Evolutionary conservation across 2,888 invertebrate species (phyloP).

Genomic region (Temnothorax rugatulus): DNA sequence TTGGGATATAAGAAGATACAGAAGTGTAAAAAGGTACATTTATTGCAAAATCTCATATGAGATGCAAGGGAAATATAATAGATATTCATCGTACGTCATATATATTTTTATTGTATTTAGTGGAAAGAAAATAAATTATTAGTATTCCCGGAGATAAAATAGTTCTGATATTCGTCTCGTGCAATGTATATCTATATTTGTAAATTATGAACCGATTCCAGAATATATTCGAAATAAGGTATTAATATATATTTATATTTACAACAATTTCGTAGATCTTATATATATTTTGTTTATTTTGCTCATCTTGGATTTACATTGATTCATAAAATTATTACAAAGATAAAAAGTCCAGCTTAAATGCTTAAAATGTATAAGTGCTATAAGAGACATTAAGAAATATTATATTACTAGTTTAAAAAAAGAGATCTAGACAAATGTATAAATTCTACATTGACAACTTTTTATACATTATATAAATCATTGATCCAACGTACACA

Average conservation of each 20-base stretch:
- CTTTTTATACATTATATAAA: background rate
- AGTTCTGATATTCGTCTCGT: background rate
- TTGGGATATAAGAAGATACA: background rate
- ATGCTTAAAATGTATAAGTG: background rate
- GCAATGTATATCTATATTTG: background rate
- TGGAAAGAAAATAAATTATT: conserved; percentile 16
- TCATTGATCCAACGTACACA: background rate
- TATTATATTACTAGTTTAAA: background rate
- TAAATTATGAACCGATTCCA: background rate
- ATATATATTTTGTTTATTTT: background rate
- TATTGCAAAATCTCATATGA: background rate
- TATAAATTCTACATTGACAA: background rate
- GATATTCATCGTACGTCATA: background rate
- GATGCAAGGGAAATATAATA: background rate
- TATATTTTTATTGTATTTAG: conserved; percentile 17
- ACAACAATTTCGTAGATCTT: background rate
- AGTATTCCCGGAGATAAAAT: background rate
- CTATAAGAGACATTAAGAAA: background rate
- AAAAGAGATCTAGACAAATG: background rate
- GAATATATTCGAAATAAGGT: background rate
- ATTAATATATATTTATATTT: background rate
- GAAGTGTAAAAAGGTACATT: background rate
- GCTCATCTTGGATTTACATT: background rate
- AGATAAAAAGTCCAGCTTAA: background rate
- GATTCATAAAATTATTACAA: background rate